Base-by-base conservation (phyloP, 2,113 vertebrate species). In the Alethe castanea region DNA sequence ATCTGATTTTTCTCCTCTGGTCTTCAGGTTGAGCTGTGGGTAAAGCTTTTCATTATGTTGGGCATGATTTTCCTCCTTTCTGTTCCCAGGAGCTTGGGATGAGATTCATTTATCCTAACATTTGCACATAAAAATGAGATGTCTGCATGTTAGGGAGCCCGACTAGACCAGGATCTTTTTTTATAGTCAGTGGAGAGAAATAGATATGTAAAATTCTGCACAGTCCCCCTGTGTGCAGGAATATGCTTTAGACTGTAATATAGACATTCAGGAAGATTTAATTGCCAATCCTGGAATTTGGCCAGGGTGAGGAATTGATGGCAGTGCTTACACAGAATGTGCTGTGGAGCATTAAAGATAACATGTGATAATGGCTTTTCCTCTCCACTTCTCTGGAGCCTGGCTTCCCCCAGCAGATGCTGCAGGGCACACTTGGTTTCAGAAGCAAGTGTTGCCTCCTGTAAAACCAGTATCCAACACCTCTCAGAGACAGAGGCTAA, bases 71-170 rank as follows among this genome's bases (percentile, higher is more conserved):
- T 77, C 15, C 14, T 66, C 26, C 38, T 67, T 56, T 92, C 78
- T 70, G 29, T 26, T 83, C 90, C 65, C 86, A 33, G 76, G 77
- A 83, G 83, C 48, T 44, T 64, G 76, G 57, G 76, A 74, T 91
- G 74, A 87, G 72, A 52, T 79, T 81, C 33, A 24, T 94, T 94
- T 96, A 81, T 74, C 92, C 78, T 81, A 92, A 95, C 40, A 79
- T 91, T 94, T 96, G 73, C 90, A 71, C 93, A 84, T 95, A 71
- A 92, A 95, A 96, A 92, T 91, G 78, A 89, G 77, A 91, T 79
- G 35, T 74, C 84, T 87, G 61, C 48, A 44, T 92, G 85, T 92
- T 38, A 91, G 84, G 66, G 69, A 94, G 87, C 47, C 77, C 89
- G 54, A 23, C 9, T 50, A 69, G 79, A 52, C n/a, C 86, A 80